These are phyloP conservation scores for Teleiodes luculella DNA, from an alignment of 2,888 invertebrate species.

Conservation along the genomic window DNA sequence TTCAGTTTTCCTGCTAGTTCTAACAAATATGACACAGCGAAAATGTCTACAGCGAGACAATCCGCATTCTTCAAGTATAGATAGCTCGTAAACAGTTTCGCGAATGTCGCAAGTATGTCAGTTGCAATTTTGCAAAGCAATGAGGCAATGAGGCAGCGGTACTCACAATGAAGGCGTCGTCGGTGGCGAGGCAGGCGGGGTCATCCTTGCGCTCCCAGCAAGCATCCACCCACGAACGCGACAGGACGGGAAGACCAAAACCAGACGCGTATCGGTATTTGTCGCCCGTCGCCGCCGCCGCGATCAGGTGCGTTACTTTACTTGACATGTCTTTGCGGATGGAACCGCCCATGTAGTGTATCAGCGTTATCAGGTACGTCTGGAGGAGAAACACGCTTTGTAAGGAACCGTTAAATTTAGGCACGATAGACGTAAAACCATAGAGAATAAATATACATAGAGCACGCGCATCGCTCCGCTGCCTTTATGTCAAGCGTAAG, in stretches of 20 bases:
- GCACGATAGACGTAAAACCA: neutral
- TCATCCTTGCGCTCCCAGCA: conserved; percentile 91
- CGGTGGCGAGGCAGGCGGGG: conserved; percentile 83
- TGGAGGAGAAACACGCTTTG: conserved; percentile 50
- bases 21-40: too few species aligned
- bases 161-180: conserved; percentile 83
- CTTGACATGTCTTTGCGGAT: conserved; percentile 93
- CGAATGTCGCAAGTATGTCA: too few species aligned
- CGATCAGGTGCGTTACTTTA: conserved; percentile 95
- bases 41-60: too few species aligned
- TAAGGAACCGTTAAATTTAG: neutral
- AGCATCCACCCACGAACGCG: conserved; percentile 91
- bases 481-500: too few species aligned
- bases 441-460: too few species aligned
- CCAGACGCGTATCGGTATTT: conserved; percentile 97
- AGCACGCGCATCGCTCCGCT: too few species aligned
- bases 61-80: too few species aligned
- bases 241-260: conserved; percentile 92
- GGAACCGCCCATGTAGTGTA: conserved; percentile 98
- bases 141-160: too few species aligned
- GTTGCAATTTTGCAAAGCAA: too few species aligned
- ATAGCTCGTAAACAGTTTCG: too few species aligned
- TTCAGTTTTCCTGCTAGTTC: too few species aligned
- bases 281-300: conserved; percentile 91
- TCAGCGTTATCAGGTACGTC: conserved; percentile 91